Base-by-base conservation (phyloP, 2,888 invertebrate species). In the Ophion ventricosus region DNA sequence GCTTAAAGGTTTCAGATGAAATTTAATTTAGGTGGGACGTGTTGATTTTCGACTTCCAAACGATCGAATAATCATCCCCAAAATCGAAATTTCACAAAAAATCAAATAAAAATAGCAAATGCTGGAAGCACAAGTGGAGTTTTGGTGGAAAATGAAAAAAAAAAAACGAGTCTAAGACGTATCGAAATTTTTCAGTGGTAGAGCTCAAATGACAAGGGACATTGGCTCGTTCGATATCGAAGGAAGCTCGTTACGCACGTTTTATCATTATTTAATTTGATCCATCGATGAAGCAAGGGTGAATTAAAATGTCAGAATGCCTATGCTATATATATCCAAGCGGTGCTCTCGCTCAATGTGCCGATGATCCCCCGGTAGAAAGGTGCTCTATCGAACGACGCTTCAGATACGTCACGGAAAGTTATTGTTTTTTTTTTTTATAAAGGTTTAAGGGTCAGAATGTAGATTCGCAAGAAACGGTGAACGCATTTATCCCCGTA, bases 371-470 rank as follows among this genome's bases (percentile, higher is more conserved):
- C 56, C 25, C 11, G 73, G 67, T 63, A 54, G 10, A 66, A 80
- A 78, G 74, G 69, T 67, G 80, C 61, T 66, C 63, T 56, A 67
- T 11, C 29, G 67, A 67, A 83, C 43, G 75, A 73, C 75, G 69
- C 75, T 17, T 66, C 43, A 14, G 43, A 73, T 70, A 70, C 70
- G 23, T 26, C 29, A 49, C 59, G 35, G 35, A 78, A 78, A 70
- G 63, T 43, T 63, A 57, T 64, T 76, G 74, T n/a, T 54, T 54
- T 43, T 14, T 43, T 43, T 43, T 43, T 43, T 43, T 43, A 43
- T 61, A 84, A 80, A 86, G 82, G 80, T 80, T 43, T 14, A 78
- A 85, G 76, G 75, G 77, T 76, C 80, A 81, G 56, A 49, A 14
- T 43, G n/a, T 23, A 59, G 35, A 69, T 59, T 72, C 63, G 66